Conservation (phyloP, 2,113 vertebrate species). For the Ptychochromis oligacanthus region DNA sequence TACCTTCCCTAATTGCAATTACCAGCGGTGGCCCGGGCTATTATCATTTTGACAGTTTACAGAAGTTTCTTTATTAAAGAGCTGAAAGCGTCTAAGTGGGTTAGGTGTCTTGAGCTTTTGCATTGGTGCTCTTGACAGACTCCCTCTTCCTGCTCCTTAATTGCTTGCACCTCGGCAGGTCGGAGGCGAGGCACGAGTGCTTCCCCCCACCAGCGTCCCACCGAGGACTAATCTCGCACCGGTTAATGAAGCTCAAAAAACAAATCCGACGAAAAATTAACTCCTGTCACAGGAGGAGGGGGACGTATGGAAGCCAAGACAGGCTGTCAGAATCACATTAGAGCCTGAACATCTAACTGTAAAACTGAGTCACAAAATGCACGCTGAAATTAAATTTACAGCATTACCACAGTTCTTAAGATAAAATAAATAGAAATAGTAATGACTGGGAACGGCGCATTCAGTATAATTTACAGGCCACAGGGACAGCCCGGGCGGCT, state of each 20-base stretch:
- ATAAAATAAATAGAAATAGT: no score
- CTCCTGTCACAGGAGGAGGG: not conserved
- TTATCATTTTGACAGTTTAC: slow-evolving; percentile 79
- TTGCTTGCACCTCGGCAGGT: slow-evolving; percentile 77
- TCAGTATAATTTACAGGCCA: no score
- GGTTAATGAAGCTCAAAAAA: slow-evolving; percentile 64
- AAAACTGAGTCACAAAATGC: not conserved
- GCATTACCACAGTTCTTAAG: no score
- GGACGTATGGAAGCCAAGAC: not conserved
- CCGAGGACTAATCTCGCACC: slow-evolving; percentile 54
- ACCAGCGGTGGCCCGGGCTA: slow-evolving; percentile 60
- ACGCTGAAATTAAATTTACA: not conserved
- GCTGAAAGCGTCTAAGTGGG: slow-evolving; percentile 74
- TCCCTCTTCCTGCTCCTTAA: slow-evolving; percentile 67
- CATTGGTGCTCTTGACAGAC: slow-evolving; percentile 61
- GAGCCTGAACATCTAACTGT: not conserved
- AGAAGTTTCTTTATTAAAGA: slow-evolving; percentile 78
- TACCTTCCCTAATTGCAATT: slow-evolving; percentile 75
- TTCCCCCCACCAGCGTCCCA: slow-evolving; percentile 41
- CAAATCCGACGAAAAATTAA: slow-evolving; percentile 33
- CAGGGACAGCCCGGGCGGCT: no score
- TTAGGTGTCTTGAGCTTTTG: slow-evolving; percentile 77
- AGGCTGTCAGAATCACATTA: not conserved
- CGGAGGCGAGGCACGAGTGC: slow-evolving; percentile 48
- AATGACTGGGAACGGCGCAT: no score